phyloP scores from a whole-genome alignment of 2,888 invertebrate species.

The Dyspetes luteomarginatus region DNA sequence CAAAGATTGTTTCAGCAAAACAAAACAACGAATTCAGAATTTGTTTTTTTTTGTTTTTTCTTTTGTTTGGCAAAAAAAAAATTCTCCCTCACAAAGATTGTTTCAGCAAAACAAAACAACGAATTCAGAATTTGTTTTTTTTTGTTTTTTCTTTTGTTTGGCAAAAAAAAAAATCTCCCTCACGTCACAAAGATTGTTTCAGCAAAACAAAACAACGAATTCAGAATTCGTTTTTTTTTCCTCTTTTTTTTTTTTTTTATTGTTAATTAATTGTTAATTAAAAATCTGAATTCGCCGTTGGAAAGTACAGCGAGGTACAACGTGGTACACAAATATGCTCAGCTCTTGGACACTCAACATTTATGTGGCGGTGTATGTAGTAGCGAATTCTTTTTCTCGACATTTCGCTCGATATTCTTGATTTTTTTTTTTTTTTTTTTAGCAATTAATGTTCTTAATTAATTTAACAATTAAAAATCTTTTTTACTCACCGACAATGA shows the following conservation, averaged over 20 bases:
- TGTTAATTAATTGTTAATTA: not conserved
- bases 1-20: too few relatives aligned
- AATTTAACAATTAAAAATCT: slow-evolving; percentile 15
- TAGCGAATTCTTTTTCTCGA: slow-evolving; percentile 43
- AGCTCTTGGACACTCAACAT: slow-evolving; percentile 67
- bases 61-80: not conserved
- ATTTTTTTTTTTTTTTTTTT: not conserved
- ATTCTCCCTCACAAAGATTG: not conserved
- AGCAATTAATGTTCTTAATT: not conserved
- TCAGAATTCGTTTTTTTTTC: slow-evolving; percentile 3
- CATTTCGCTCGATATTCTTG: slow-evolving; percentile 19
- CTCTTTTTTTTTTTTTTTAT: not conserved
- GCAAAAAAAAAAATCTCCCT: not conserved
- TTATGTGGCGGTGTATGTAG: slow-evolving; percentile 67
- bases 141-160: not conserved
- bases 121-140: slow-evolving; percentile 19
- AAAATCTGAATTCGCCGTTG: slow-evolving; percentile 68
- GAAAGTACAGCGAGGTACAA: slow-evolving; percentile 75
- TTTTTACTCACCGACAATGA: slow-evolving; percentile 90
- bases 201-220: slow-evolving; percentile 41
- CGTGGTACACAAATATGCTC: slow-evolving; percentile 74
- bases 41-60: slow-evolving; percentile 4
- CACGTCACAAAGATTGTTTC: not conserved
- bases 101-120: slow-evolving; percentile 22
- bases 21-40: slow-evolving; percentile 41